Base-by-base conservation (phyloP, 2,888 invertebrate species). In the Drosophila sordidula region DNA sequence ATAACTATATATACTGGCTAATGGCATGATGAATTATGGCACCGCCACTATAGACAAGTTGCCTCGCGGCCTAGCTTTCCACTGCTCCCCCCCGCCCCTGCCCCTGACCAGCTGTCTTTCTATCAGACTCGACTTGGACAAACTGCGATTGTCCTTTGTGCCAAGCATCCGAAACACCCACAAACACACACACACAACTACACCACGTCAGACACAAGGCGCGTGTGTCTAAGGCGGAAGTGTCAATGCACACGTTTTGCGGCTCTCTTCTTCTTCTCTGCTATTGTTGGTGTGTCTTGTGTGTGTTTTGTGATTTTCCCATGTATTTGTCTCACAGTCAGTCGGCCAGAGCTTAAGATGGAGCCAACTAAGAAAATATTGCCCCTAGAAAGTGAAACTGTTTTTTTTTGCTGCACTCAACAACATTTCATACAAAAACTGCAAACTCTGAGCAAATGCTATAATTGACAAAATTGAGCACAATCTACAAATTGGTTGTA, bases 181-280 rank as follows among this genome's bases (percentile, higher is more conserved):
- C 47, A 41, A 39, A 26, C 51, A 52, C 49, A 14, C 54, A 22
- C 29, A 47, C 22, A 14, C 25, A 41, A 56, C 32, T 58, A 46
- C 50, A 51, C 38, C 12, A 26, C 46, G 52, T 50, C 54, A 64
- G 61, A 34, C 49, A 65, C 47, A 54, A 68, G 67, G 44, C 57
- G 75, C 78, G 78, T 75, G 83, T 86, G 75, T 80, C 83, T 86
- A 71, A 86, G 73, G 88, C 88, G 84, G 84, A 84, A 88, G 84
- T 88, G 75, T 87, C 69, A 72, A 76, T 56, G 72, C 76, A 84
- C 65, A 87, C 73, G 76, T 87, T 72, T 70, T 70, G 57, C 55
- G 66, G 51, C 64, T n/a, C 46, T 42, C 12, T 25, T 18, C 55
- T 18, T 14, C 25, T 6, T 5, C 11, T 29, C 36, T 51, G 4